Evolutionary conservation across 2,797 vertebrate genomes (phyloP).

Genomic region (Tachyglossus aculeatus): DNA sequence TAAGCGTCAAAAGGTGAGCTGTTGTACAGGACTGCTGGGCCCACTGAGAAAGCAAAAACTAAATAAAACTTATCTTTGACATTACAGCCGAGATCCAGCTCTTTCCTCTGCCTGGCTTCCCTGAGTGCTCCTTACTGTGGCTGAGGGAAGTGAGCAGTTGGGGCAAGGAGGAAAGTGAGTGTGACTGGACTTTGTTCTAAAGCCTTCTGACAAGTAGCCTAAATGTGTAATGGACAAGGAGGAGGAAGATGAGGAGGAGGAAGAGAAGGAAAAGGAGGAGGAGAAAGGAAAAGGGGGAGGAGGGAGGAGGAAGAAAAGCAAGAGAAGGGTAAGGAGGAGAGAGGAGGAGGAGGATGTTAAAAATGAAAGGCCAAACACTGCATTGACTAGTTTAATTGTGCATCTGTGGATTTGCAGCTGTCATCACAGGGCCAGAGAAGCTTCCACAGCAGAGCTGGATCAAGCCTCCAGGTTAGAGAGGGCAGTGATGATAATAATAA

Average conservation of each 20-base stretch:
- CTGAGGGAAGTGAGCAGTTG: neutral
- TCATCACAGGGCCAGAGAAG: no score
- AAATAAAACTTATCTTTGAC: conserved; percentile 40
- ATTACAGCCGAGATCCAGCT: neutral
- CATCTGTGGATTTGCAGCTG: no score
- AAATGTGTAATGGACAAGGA: neutral
- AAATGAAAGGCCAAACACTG: no score
- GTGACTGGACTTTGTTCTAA: neutral
- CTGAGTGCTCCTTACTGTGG: neutral
- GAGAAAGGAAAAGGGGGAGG: neutral
- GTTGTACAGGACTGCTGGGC: conserved; percentile 41
- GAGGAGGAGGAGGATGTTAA: fast-evolving
- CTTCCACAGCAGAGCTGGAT: no score
- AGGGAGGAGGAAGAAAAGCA: fast-evolving
- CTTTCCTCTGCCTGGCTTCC: neutral
- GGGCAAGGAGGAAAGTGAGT: neutral
- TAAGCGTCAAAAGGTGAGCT: conserved; percentile 28
- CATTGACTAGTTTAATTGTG: no score
- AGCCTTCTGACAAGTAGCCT: neutral
- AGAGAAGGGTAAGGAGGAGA: no score
- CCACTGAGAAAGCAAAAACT: neutral
- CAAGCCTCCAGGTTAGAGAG: no score
- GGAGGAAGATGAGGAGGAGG: fast-evolving
- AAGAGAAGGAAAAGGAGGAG: fast-evolving
- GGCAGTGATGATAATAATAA: no score